Conservation (phyloP, 1,140 invertebrate species). For the Tetragnatha versicolor region DNA sequence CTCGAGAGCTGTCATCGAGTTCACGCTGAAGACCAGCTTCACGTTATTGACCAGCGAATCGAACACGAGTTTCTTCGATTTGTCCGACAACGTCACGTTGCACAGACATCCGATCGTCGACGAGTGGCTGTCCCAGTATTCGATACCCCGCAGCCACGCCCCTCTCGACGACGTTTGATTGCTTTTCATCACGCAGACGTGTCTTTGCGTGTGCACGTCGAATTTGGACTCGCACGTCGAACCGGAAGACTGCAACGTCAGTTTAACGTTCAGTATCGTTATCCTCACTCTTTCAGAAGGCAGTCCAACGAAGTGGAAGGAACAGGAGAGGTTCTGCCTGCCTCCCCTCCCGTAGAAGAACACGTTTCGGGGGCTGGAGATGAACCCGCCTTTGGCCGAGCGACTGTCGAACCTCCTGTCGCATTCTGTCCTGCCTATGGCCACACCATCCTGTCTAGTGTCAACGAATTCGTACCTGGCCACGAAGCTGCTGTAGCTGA, state of each 20-base stretch:
- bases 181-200: not conserved
- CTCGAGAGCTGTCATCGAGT: slow-evolving; percentile 80
- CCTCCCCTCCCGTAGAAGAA: slow-evolving; percentile 59
- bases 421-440: slow-evolving; percentile 55
- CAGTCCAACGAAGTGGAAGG: slow-evolving; percentile 56
- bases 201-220: slow-evolving; percentile 20
- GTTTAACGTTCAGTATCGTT: slow-evolving; percentile 38
- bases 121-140: slow-evolving; percentile 35
- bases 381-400: slow-evolving; percentile 35
- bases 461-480: slow-evolving; percentile 58
- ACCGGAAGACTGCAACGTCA: slow-evolving; percentile 9
- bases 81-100: slow-evolving; percentile 70
- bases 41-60: slow-evolving; percentile 41
- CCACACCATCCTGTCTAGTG: slow-evolving; percentile 54
- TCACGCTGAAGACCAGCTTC: slow-evolving; percentile 76
- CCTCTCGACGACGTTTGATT: not conserved
- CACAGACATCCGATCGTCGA: slow-evolving; percentile 77
- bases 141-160: not conserved
- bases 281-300: slow-evolving; percentile 46
- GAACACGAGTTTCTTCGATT: slow-evolving; percentile 17
- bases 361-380: slow-evolving; percentile 56
- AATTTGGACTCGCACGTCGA: slow-evolving; percentile 10
- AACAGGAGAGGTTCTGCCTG: slow-evolving; percentile 56
- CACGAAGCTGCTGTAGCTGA: slow-evolving; percentile 46
- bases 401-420: slow-evolving; percentile 56